Base-by-base conservation (phyloP, 2,888 invertebrate genomes). In the Amblyjoppa proteus region DNA sequence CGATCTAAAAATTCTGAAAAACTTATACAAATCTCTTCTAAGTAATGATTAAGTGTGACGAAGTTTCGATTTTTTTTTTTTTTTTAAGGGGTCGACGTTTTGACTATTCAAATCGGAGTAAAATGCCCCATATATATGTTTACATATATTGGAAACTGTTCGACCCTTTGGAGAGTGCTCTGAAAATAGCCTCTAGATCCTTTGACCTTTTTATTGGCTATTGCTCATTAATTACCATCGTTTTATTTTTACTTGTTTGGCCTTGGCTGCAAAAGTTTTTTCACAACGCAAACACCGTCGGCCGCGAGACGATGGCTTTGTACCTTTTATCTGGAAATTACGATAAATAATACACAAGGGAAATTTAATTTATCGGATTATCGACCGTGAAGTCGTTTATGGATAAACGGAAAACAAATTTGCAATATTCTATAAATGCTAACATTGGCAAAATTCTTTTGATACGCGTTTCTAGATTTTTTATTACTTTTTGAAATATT, bases 241-340 rank as follows among this genome's bases (percentile, higher is more conserved):
- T 20, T 53, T 53, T 53, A 53, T 20, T 53, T 20, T 53, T 53
- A 20, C 20, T 53, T 20, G n/a, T 20, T 53, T 20, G 20, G 20
- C 53, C 53, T 53, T 53, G 53, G 53, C 53, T 53, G 45, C 53
- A 53, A 20, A n/a, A 20, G 53, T 49, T 45, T 28, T 11, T 56
- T 81, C 25, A 7, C 16, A 45, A 31, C 20, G n/a, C 49, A 61
- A 76, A 64, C 56, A 25, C 34, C 78, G 45, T 45, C 45, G 13
- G 45, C 45, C 11, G 45, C 45, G 45, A 45, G 45, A 13, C 45
- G 45, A 45, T 45, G 45, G 45, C 45, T 45, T 13, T 45, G 45
- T 45, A 45, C 13, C 13, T 3, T 11, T 45, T 45, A 45, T 45
- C 13, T 45, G 45, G 13, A 45, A 73, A 88, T 53, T 53, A 20